phyloP scores from a whole-genome alignment of 2,797 vertebrate genomes.

The Sciurus carolinensis region DNA sequence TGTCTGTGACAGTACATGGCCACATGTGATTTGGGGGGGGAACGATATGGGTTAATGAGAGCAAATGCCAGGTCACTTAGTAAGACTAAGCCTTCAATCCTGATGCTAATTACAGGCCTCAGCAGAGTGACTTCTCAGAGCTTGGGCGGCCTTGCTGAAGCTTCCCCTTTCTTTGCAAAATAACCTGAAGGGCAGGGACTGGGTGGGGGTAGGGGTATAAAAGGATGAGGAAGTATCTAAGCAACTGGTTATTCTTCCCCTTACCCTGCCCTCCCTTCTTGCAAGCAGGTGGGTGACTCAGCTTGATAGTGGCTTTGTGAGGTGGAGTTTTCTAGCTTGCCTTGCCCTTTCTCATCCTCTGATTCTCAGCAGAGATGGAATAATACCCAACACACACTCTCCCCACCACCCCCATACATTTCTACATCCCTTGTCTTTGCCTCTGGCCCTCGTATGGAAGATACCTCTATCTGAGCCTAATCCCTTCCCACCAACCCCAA shows the following conservation, averaged over 20 bases:
- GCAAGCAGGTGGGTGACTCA: conserved; percentile 73
- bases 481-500: not conserved
- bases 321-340: not conserved
- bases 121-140: conserved; percentile 6
- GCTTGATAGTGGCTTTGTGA: conserved; percentile 12
- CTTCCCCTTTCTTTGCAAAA: conserved; percentile 74
- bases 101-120: conserved; percentile 53
- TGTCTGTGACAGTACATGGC: not conserved
- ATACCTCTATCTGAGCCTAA: not conserved
- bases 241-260: conserved; percentile 51
- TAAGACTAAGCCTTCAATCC: not conserved
- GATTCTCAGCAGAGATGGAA: not conserved
- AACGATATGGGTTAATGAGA: not conserved
- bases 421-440: not conserved
- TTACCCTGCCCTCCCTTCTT: not conserved
- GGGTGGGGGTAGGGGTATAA: not conserved
- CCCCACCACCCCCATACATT: not conserved
- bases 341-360: conserved; percentile 1
- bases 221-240: conserved; percentile 70
- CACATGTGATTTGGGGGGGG: not conserved
- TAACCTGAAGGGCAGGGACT: conserved; percentile 17
- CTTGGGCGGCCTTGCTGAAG: not conserved
- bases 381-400: not conserved
- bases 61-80: not conserved
- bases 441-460: not conserved